These are phyloP conservation scores for Timema cristinae DNA, from an alignment of 2,888 invertebrate species.

Conservation along the genomic window DNA sequence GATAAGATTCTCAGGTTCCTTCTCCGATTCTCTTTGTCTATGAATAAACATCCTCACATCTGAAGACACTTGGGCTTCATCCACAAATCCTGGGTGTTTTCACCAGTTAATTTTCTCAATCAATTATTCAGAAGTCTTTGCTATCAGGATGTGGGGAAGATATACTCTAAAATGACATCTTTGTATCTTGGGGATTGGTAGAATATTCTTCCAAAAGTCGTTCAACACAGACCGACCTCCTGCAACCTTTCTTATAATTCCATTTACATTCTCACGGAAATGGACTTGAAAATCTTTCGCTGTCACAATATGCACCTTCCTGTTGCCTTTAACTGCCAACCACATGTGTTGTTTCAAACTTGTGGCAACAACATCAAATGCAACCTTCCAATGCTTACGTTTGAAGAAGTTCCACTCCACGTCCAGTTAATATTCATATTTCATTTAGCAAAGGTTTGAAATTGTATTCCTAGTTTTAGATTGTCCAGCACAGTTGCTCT, in stretches of 20 bases:
- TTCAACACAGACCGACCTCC: background rate
- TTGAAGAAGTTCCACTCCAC: conserved; percentile 6
- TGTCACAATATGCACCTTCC: no score
- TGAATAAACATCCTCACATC: background rate
- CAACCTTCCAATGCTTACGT: background rate
- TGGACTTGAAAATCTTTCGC: no score
- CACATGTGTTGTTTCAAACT: background rate
- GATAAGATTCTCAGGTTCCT: background rate
- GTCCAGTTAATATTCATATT: background rate
- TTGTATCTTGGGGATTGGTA: conserved; percentile 1
- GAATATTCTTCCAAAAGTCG: background rate
- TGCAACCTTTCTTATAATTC: background rate
- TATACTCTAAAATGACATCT: background rate
- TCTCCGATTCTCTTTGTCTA: background rate
- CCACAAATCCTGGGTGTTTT: background rate
- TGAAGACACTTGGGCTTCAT: background rate
- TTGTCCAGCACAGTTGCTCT: background rate
- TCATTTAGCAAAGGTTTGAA: background rate
- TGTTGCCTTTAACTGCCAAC: background rate
- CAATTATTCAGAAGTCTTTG: background rate
- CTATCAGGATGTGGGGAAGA: background rate
- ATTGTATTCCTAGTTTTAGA: conserved; percentile 1
- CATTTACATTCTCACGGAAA: background rate
- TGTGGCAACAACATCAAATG: background rate
- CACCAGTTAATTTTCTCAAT: background rate